Percentiles rank a stretch among this genome's conserved stretches.
These are phyloP conservation scores for Sarcoramphus papa DNA, from an alignment of 2,797 vertebrate species.

Conservation along the genomic window DNA sequence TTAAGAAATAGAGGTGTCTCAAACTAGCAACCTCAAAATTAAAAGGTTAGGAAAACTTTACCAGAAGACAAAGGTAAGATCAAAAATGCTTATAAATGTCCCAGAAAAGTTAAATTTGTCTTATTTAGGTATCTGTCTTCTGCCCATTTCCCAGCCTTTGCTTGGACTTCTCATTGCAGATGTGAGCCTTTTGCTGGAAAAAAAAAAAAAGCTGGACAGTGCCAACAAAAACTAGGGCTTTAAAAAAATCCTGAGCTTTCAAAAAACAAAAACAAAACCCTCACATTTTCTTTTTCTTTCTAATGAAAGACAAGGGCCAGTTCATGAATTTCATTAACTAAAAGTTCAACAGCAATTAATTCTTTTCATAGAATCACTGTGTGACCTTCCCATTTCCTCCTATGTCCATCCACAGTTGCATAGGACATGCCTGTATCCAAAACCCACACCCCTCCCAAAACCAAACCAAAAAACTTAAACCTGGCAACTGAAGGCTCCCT, in stretches of 20 bases:
- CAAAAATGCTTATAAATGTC: not conserved
- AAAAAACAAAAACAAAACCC: no score
- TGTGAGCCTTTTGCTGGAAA: rapidly evolving
- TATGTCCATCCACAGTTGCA: not conserved
- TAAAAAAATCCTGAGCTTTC: not conserved
- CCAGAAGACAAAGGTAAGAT: not conserved
- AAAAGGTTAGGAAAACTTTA: not conserved
- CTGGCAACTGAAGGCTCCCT: not conserved
- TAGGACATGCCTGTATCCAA: not conserved
- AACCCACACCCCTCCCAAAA: not conserved
- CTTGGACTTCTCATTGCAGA: not conserved
- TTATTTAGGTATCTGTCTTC: not conserved
- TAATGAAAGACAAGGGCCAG: not conserved
- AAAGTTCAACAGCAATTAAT: not conserved
- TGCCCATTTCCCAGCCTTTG: not conserved
- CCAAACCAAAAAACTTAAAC: not conserved
- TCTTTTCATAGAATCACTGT: not conserved
- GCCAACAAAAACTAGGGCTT: not conserved
- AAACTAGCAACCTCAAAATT: not conserved
- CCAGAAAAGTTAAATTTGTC: not conserved
- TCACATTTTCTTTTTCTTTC: not conserved
- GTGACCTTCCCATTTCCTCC: not conserved
- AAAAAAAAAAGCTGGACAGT: not conserved
- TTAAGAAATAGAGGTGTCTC: not conserved
- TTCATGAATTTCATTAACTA: not conserved